Evolutionary conservation across 2,888 invertebrate species (phyloP), one percentile per base, ranked within the genome.

Genomic region (Lasioglossum vierecki): DNA sequence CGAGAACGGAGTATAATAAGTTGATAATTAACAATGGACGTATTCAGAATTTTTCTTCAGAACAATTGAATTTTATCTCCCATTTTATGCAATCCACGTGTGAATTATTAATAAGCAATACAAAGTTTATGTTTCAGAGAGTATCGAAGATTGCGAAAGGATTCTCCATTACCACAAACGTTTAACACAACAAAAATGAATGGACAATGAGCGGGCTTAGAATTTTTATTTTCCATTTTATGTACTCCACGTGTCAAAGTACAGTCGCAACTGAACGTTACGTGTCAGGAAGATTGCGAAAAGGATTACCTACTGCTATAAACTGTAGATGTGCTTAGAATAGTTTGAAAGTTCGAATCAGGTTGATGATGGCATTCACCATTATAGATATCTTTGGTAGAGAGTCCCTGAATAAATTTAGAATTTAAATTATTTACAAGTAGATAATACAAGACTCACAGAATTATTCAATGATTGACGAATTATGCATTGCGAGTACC

Each of bases 371-470:
- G 49, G 13, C 72, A 72, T 66, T 71, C 6, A 63, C 8, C 18
- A 6, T 18, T 30, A n/a, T 71, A 49, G 75, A 30, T 41, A 70
- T 74, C 11, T n/a, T n/a, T 49, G 41, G 73, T 39, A 57, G 75
- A 57, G 39, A n/a, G 6, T 18, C 49, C 5, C 2, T 44, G 11
- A n/a, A 57, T 18, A 18, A 3, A 11, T 35, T 22, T 6, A 39
- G 15, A n/a, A 15, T 39, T 39, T 15, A 15, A 57, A 39, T 74
- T n/a, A 15, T n/a, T n/a, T n/a, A n/a, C 9, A 22, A n/a, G 57
- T 4, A n/a, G 57, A 4, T 57, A 11, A 11, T 11, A 9, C n/a
- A n/a, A 9, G 8, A 8, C 41, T 18, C 18, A 60, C 15, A 63
- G 30, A 26, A 63, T 11, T 30, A n/a, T n/a, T 57, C 57, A 4